Percentiles rank a stretch among this genome's conserved stretches.
These are phyloP conservation scores for Limnephilus lunatus DNA, from an alignment of 2,888 invertebrate genomes.

Conservation along the genomic window DNA sequence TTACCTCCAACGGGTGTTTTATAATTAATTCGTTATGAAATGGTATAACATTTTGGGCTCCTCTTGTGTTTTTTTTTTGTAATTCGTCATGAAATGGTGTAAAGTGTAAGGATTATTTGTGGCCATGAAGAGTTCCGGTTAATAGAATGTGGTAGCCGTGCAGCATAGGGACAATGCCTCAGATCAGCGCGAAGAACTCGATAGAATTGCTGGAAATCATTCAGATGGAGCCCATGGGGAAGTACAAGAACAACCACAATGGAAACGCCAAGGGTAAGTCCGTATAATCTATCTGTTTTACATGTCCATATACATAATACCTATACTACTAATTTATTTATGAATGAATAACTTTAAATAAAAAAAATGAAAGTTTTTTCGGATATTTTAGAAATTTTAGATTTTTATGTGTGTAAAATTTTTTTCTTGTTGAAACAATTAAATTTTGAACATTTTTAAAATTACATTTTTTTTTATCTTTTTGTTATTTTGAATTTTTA, in stretches of 20 bases:
- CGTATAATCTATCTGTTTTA: background rate
- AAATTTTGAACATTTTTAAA: background rate
- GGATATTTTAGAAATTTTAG: background rate
- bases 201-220: conserved; percentile 75
- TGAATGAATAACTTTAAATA: too few relatives aligned
- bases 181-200: conserved; percentile 63
- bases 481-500: background rate
- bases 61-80: too few relatives aligned
- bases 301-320: too few relatives aligned
- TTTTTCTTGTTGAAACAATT: too few relatives aligned
- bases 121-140: background rate
- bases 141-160: background rate
- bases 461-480: background rate
- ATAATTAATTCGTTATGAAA: background rate
- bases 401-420: background rate
- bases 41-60: too few relatives aligned
- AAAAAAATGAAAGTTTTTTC: too few relatives aligned
- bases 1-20: background rate
- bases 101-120: background rate
- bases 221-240: conserved; percentile 81
- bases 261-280: conserved; percentile 78
- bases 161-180: conserved; percentile 55
- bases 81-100: background rate
- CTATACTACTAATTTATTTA: too few relatives aligned
- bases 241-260: conserved; percentile 81